phyloP scores from a whole-genome alignment of 2,888 invertebrate species.

The Mythimna albipuncta region DNA sequence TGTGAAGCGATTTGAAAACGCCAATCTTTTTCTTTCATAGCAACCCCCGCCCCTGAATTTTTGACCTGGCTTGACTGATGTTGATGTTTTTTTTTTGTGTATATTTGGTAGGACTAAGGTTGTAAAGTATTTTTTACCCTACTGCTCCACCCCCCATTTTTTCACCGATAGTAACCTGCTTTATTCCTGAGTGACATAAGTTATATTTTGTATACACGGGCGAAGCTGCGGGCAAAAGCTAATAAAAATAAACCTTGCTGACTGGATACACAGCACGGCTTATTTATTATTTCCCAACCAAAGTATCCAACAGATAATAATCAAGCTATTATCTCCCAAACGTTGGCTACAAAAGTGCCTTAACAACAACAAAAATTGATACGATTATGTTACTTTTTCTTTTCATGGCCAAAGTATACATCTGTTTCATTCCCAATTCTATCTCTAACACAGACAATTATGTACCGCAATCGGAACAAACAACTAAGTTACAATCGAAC shows the following conservation, averaged over 20 bases:
- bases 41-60: too few relatives aligned
- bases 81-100: too few relatives aligned
- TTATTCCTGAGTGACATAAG: too few relatives aligned
- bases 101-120: too few relatives aligned
- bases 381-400: constrained; percentile 35
- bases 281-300: background rate
- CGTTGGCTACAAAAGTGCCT: background rate
- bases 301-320: background rate
- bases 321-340: constrained; percentile 4
- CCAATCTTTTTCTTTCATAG: constrained; percentile 1
- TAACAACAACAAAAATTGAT: constrained; percentile 11
- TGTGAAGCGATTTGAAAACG: constrained; percentile 28
- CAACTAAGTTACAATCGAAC: constrained; percentile 58
- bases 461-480: constrained; percentile 57
- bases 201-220: too few relatives aligned
- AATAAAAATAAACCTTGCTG: too few relatives aligned
- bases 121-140: too few relatives aligned
- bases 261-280: too few relatives aligned
- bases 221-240: too few relatives aligned
- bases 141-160: too few relatives aligned
- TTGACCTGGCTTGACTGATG: too few relatives aligned
- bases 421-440: constrained; percentile 41
- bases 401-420: constrained; percentile 28
- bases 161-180: too few relatives aligned
- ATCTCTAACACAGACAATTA: constrained; percentile 44